Conservation (phyloP, 2,113 vertebrate species). For the Micronisus gabar region DNA sequence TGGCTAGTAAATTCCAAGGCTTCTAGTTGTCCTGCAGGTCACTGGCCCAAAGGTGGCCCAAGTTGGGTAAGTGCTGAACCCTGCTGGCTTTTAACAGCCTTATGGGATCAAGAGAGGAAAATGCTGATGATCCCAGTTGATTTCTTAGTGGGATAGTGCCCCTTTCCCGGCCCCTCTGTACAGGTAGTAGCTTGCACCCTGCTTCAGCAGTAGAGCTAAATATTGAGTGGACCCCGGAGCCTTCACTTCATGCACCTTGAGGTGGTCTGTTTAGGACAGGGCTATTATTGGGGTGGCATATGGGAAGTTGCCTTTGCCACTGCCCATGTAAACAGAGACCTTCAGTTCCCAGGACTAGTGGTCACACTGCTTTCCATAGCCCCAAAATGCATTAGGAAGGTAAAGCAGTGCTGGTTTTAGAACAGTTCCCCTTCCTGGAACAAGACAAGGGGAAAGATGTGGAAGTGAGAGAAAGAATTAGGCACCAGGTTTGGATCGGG, state of each 20-base stretch:
- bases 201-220: background rate
- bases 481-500: background rate
- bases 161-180: background rate
- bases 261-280: background rate
- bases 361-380: background rate
- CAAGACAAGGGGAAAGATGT: background rate
- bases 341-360: background rate
- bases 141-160: background rate
- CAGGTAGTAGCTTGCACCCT: background rate
- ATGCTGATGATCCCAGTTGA: background rate
- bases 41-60: background rate
- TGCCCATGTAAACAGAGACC: background rate
- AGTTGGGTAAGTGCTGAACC: background rate
- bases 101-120: background rate
- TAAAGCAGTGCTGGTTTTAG: background rate
- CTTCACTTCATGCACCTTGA: background rate
- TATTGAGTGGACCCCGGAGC: background rate
- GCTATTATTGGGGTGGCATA: background rate
- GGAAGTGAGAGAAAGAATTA: background rate
- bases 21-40: background rate
- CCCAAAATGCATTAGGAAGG: background rate
- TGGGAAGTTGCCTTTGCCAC: background rate
- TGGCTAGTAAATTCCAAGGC: background rate
- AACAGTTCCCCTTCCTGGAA: background rate
- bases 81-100: background rate